Percentiles rank a stretch among this genome's conserved stretches.
Conservation (phyloP, 2,888 invertebrate species). For the Perizoma affinitatum region DNA sequence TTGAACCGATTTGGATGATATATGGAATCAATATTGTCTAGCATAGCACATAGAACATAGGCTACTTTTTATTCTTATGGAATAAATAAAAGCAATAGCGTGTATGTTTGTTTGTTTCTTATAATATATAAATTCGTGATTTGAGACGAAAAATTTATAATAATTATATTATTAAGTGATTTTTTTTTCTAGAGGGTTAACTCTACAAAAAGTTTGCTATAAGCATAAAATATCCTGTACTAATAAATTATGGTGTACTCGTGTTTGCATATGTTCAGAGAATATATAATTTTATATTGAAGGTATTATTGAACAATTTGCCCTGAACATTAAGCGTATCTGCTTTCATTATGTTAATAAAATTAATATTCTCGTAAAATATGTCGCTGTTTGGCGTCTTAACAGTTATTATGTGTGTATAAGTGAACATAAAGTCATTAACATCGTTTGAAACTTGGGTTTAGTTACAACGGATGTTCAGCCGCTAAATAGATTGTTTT, state of each 20-base stretch:
- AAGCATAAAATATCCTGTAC: constrained; percentile 18
- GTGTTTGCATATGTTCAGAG: neutral
- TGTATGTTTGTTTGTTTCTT: no score
- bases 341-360: constrained; percentile 7
- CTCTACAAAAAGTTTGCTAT: constrained; percentile 1
- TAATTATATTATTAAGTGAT: no score
- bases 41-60: no score
- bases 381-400: constrained; percentile 10
- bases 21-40: no score
- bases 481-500: neutral
- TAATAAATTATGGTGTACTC: constrained; percentile 1
- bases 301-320: neutral
- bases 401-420: constrained; percentile 8
- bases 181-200: no score
- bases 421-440: constrained; percentile 4
- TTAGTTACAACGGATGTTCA: constrained; percentile 8
- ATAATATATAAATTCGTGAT: no score
- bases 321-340: constrained; percentile 1
- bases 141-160: no score
- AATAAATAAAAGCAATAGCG: no score
- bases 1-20: no score
- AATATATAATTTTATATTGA: constrained; percentile 2
- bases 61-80: no score
- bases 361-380: constrained; percentile 8
- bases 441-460: no score